phyloP scores from a whole-genome alignment of 2,113 vertebrate species.

The Sceloporus tristichus region DNA sequence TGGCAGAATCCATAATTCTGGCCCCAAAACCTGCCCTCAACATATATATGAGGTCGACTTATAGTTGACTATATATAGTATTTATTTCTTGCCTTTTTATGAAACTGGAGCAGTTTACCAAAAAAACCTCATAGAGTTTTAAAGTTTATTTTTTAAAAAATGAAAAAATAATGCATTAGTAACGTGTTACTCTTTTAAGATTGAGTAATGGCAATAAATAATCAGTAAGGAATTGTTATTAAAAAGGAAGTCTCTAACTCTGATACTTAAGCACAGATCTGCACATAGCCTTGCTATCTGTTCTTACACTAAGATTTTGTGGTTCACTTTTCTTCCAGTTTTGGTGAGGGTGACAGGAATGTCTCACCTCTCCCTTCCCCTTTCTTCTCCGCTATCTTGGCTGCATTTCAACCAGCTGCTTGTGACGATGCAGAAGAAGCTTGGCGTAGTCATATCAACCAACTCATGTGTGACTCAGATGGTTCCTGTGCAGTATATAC shows the following conservation, averaged over 20 bases:
- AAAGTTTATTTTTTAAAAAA: too few species aligned
- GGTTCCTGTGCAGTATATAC: conserved; percentile 98
- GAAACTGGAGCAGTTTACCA: not conserved
- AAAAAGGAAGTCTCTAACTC: not conserved
- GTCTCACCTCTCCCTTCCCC: conserved; percentile 91
- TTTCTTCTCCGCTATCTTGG: conserved; percentile 96
- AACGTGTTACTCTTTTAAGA: not conserved
- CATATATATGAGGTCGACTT: too few species aligned
- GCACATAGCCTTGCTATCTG: not conserved
- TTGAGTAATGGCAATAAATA: too few species aligned
- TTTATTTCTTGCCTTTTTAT: not conserved
- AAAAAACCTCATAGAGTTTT: not conserved
- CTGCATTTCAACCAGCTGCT: conserved; percentile 90
- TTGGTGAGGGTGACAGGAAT: conserved; percentile 86
- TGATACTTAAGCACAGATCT: not conserved
- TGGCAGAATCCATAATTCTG: too few species aligned
- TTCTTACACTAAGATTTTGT: not conserved
- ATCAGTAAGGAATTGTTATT: not conserved
- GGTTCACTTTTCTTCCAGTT: conserved; percentile 69
- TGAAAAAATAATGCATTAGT: too few species aligned
- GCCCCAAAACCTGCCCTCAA: too few species aligned
- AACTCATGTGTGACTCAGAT: conserved; percentile 93
- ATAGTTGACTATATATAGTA: too few species aligned
- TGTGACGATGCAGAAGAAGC: conserved; percentile 89
- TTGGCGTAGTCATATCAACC: conserved; percentile 95